Evolutionary conservation across 2,113 vertebrate genomes (phyloP).

Genomic region (Gasterosteus aculeatus): DNA sequence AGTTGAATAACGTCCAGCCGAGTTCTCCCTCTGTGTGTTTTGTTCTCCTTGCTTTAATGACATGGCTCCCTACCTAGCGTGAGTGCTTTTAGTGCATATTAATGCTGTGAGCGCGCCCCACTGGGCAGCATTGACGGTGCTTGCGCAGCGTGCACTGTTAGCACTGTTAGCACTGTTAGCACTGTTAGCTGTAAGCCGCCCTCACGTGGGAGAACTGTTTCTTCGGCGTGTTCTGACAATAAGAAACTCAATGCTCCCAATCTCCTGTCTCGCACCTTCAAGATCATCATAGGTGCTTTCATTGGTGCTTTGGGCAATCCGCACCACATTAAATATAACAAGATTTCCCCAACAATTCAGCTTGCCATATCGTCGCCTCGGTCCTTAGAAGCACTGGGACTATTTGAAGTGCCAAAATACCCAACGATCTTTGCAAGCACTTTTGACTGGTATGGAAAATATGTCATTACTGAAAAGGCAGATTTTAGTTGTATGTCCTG

Average conservation of each 20-base stretch:
- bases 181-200: not conserved
- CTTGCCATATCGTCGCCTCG: not conserved
- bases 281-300: slow-evolving; percentile 4
- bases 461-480: not conserved
- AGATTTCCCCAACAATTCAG: not conserved
- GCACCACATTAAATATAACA: not conserved
- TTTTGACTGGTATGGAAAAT: not conserved
- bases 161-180: not conserved
- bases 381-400: not conserved
- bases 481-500: not conserved
- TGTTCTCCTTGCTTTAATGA: not conserved
- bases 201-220: not conserved
- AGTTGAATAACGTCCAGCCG: not conserved
- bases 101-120: too few relatives aligned
- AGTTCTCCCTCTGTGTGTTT: not conserved
- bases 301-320: slow-evolving; percentile 1
- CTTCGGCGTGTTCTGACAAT: not conserved
- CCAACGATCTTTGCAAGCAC: not conserved
- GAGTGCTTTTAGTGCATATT: too few relatives aligned
- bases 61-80: too few relatives aligned
- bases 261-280: not conserved
- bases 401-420: not conserved
- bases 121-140: too few relatives aligned
- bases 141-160: not conserved
- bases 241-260: not conserved